phyloP scores from a whole-genome alignment of 2,797 vertebrate genomes.

The Pelodytes ibericus region DNA sequence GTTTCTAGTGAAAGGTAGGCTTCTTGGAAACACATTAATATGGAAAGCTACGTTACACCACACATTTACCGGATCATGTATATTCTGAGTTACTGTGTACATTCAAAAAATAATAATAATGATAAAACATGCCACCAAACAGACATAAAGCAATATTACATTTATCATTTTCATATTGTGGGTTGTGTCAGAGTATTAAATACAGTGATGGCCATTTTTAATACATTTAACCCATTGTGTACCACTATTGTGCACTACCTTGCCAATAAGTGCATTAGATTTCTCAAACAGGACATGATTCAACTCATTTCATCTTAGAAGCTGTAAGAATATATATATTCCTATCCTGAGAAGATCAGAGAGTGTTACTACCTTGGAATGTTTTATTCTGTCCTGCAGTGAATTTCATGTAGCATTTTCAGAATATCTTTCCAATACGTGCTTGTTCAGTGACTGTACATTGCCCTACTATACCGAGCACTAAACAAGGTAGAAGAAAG shows the following conservation, averaged over 20 bases:
- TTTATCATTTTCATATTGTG: no score
- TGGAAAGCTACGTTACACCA: not conserved
- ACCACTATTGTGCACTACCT: no score
- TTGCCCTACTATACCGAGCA: slow-evolving; percentile 47
- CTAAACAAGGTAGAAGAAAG: slow-evolving; percentile 32
- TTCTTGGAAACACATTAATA: slow-evolving; percentile 16
- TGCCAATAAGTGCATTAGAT: not conserved
- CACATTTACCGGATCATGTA: no score
- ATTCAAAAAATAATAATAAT: no score
- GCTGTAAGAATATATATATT: slow-evolving; percentile 29
- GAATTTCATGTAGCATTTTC: slow-evolving; percentile 42
- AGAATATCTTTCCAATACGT: slow-evolving; percentile 41
- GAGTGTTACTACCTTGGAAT: slow-evolving; percentile 41
- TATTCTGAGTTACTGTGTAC: no score
- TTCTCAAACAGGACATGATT: slow-evolving; percentile 26
- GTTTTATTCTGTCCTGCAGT: slow-evolving; percentile 48
- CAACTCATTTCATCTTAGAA: slow-evolving; percentile 28
- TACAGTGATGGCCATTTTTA: no score
- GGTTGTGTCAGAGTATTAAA: no score
- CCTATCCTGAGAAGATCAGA: slow-evolving; percentile 32
- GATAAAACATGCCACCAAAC: no score
- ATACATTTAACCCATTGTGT: no score
- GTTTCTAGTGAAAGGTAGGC: not conserved
- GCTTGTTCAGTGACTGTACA: slow-evolving; percentile 48
- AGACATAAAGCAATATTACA: no score